These are phyloP conservation scores for Condylura cristata DNA, from an alignment of 2,113 vertebrate genomes.

Conservation along the genomic window DNA sequence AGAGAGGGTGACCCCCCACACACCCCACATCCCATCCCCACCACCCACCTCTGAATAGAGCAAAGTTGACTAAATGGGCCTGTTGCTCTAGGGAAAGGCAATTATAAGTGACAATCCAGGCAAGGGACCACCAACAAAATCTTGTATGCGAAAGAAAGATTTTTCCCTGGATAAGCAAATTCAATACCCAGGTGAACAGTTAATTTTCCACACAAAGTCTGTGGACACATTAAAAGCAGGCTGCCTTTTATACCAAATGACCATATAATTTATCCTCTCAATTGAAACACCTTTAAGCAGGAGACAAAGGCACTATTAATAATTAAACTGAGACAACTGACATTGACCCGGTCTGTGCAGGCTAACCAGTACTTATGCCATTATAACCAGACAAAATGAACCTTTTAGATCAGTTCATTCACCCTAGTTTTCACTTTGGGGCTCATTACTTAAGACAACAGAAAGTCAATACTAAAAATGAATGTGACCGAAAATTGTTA, in stretches of 20 bases:
- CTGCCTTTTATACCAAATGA: neutral
- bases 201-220: neutral
- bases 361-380: too few relatives aligned
- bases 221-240: neutral
- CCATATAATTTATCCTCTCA: neutral
- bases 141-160: neutral
- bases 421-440: neutral
- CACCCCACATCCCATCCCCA: too few relatives aligned
- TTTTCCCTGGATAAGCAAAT: constrained; percentile 30
- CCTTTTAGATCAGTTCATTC: neutral
- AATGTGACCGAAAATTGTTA: neutral
- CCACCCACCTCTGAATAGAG: neutral
- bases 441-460: neutral
- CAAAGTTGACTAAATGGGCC: neutral
- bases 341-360: accelerated
- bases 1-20: neutral
- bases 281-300: neutral
- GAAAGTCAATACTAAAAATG: neutral
- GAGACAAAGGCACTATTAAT: neutral
- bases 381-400: too few relatives aligned
- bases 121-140: neutral
- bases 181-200: constrained; percentile 1
- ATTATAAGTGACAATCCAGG: constrained; percentile 37
- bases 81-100: neutral
- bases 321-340: neutral